These are phyloP conservation scores for Nylanderia fulva DNA, from an alignment of 1,140 invertebrate species.

Conservation along the genomic window DNA sequence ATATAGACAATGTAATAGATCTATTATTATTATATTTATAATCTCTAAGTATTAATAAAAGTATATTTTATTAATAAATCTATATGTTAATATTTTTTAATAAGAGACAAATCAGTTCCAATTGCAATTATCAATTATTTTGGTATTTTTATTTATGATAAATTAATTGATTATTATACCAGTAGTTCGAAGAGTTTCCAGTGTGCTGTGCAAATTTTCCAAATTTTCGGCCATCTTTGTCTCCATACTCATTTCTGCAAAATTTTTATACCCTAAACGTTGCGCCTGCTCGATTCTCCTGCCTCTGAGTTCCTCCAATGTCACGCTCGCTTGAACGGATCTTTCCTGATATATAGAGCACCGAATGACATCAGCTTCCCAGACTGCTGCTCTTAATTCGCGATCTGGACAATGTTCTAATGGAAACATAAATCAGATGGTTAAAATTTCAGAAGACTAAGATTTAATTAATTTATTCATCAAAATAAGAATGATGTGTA, in stretches of 20 bases:
- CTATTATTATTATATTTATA: neutral
- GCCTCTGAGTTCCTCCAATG: conserved; percentile 92
- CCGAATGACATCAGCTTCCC: conserved; percentile 91
- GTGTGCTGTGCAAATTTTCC: conserved; percentile 91
- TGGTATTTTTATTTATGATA: neutral
- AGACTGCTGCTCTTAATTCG: conserved; percentile 92
- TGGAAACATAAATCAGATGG: conserved; percentile 11
- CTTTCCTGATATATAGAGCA: conserved; percentile 89
- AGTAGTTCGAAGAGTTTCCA: conserved; percentile 89
- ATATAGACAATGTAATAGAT: neutral
- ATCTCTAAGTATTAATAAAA: conserved; percentile 7
- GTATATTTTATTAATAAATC: neutral
- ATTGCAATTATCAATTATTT: conserved; percentile 5
- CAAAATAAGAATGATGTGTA: conserved; percentile 25
- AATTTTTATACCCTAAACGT: conserved; percentile 92
- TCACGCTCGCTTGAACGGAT: conserved; percentile 89
- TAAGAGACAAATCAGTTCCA: neutral
- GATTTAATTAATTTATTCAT: conserved; percentile 30
- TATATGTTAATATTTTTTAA: neutral
- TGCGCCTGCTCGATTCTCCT: conserved; percentile 90
- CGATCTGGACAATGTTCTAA: conserved; percentile 93
- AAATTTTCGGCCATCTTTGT: conserved; percentile 96
- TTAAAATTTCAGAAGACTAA: neutral
- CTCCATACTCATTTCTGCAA: conserved; percentile 95
- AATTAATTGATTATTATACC: conserved; percentile 81